Evolutionary conservation across 1,140 invertebrate genomes (phyloP), one percentile per base, ranked within the genome.

Genomic region (Druon quercuslanigerum): DNA sequence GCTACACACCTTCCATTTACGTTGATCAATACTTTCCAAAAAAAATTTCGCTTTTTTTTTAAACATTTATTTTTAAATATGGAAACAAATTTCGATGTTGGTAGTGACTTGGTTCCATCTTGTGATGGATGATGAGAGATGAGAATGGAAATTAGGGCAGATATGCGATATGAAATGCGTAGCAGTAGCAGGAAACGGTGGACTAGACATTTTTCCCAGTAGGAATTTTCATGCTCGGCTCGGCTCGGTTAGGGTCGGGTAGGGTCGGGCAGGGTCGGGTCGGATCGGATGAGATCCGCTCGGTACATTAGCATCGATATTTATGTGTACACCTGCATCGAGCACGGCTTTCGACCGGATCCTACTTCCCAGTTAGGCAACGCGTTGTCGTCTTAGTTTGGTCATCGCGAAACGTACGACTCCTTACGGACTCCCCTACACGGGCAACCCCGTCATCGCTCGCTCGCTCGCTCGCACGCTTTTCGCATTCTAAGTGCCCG

Each of bases 301-400:
- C 75, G 75, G 83, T 86, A 85, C 85, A 90, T 90, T 90, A 90
- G 89, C 87, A 90, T 90, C 87, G 89, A 90, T 90, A 90, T 90
- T 90, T 90, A 90, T 90, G 89, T 89, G 89, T 89, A 89, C 89
- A 90, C 89, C 89, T 90, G 89, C 88, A 87, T 86, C 84, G 83
- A 79, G 74, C 75, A 77, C 80, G 85, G 86, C 88, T 89, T 89
- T 89, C 89, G 89, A 90, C 89, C 89, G 89, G 89, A 90, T 90
- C 89, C 89, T 89, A 89, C 89, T 90, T 90, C 89, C 89, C 87
- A 90, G 89, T 90, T 90, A 90, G 89, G 89, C 82, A 89, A 82
- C 86, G 85, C 86, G 86, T 89, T 86, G 88, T 87, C 88, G 88
- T 89, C 89, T 90, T 87, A 89, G 89, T 90, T 90, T 90, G 89